Evolutionary conservation across 2,797 vertebrate species (phyloP).

Genomic region (Enteromius fasciolatus): DNA sequence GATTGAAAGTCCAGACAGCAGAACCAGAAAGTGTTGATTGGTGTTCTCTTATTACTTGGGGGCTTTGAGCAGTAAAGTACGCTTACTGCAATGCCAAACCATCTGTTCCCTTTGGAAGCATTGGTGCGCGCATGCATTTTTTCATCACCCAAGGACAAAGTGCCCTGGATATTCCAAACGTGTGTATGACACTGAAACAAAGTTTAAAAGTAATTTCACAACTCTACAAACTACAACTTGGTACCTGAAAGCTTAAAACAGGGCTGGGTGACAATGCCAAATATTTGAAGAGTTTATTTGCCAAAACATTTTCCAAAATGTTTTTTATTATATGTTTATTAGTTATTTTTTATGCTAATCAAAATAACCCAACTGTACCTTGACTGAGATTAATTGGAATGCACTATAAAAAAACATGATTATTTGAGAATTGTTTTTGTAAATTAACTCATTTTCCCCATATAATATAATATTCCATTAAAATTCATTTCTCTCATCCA

Average conservation of each 20-base stretch:
- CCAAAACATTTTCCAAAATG: too few relatives aligned
- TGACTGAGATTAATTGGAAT: too few relatives aligned
- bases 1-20: constrained; percentile 58
- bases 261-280: not conserved
- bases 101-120: constrained; percentile 64
- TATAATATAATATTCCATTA: not conserved
- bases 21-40: constrained; percentile 55
- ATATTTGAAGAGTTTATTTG: not conserved
- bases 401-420: too few relatives aligned
- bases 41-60: constrained; percentile 57
- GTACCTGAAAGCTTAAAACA: constrained; percentile 18
- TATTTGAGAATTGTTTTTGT: too few relatives aligned
- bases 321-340: too few relatives aligned
- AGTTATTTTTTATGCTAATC: too few relatives aligned
- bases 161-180: constrained; percentile 55
- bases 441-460: not conserved
- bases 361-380: too few relatives aligned
- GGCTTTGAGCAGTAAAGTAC: constrained; percentile 61
- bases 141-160: constrained; percentile 58
- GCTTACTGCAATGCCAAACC: constrained; percentile 62
- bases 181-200: constrained; percentile 32
- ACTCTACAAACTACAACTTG: not conserved
- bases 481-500: not conserved
- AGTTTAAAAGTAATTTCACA: constrained; percentile 37
- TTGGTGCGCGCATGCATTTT: constrained; percentile 48